Base-by-base conservation (phyloP, 2,888 invertebrate species). In the Volucella inflata region DNA sequence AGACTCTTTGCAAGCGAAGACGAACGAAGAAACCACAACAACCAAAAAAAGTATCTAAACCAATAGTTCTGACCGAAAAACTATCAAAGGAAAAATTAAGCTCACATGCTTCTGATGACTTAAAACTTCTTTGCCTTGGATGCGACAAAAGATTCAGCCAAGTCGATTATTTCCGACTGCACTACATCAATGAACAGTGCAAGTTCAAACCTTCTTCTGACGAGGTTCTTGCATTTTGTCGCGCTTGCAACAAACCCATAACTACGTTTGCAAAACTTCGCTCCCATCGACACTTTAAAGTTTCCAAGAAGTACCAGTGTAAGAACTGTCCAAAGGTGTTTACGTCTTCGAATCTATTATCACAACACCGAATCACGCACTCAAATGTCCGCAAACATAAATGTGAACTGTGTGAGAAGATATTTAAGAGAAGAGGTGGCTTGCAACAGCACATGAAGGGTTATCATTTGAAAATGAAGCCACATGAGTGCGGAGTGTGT, bases 281-380 rank as follows among this genome's bases (percentile, higher is more conserved):
- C 1, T 60, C 77, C 8, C 87, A 87, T 65, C 72, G 82, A 8
- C 87, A 87, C 50, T 87, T 87, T 51, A 77, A 80, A 44, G 16
- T 51, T 12, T 42, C 51, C 1, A 68, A 59, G 10, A 67, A 80
- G 21, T 88, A 87, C 60, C 68, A 64, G 6, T 89, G 89, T 46
- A 71, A 65, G 10, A 80, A 77, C 8, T 89, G 89, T 17, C 60
- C 74, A 1, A 88, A 88, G 65, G 51, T 72, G 0, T 89, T 88
- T 64, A 65, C 87, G 1, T 87, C 87, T 38, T 72, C 87, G 2
- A 89, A 88, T 53, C 85, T 87, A 74, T 88, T 92, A 4, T 89
- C 89, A 16, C 92, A 92, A 81, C 92, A 92, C 87, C 89, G 89
- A 65, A 90, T 91, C 14, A 92, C 92, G 1, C 92, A 92, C 87